phyloP scores from a whole-genome alignment of 1,140 invertebrate species.

The silkworm (Bombyx mori) region ASM3026992v2 NC_085128.1:2153001-2153500 shows the following conservation, averaged over 20 bases:
- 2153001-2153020: too few species aligned
- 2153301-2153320: constrained; percentile 62
- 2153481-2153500: too few species aligned
- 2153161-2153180: too few species aligned
- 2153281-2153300: constrained; percentile 57
- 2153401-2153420: constrained; percentile 56
- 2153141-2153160: too few species aligned
- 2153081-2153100: too few species aligned
- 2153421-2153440: constrained; percentile 28
- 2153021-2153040: too few species aligned
- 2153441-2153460: constrained; percentile 11
- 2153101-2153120: too few species aligned
- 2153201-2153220: not conserved
- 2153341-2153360: constrained; percentile 70
- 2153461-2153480: too few species aligned
- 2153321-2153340: constrained; percentile 64
- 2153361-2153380: constrained; percentile 63
- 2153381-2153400: constrained; percentile 53
- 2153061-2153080: too few species aligned
- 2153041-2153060: too few species aligned
- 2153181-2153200: too few species aligned
- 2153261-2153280: constrained; percentile 44
- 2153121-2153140: too few species aligned
- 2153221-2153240: not conserved
- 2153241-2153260: constrained; percentile 32